Base-by-base conservation (phyloP, 2,113 vertebrate species). In the Antennarius striatus region DNA sequence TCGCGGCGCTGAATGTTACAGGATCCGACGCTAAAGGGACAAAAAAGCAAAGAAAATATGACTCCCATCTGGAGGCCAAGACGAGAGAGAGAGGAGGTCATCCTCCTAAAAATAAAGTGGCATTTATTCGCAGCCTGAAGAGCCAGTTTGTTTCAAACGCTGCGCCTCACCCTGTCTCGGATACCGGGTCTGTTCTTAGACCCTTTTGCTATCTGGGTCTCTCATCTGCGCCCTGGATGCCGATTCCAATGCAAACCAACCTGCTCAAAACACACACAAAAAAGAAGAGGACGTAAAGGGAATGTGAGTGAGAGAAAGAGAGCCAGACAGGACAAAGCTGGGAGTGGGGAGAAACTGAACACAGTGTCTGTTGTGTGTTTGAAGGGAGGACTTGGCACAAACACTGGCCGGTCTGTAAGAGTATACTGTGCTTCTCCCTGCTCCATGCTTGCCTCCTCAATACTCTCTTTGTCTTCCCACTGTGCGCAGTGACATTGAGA, bases 321-420 rank as follows among this genome's bases (percentile, higher is more conserved):
- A 82, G 79, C 30, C 81, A 75, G 68, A 79, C 63, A 82, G 82
- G 89, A 92, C 89, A 90, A 92, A 92, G 88, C 84, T 87, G 86
- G 86, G 88, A 90, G 87, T 81, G 80, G 86, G 69, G 82, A 89
- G 85, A 83, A 85, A 86, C 80, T 85, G 92, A 93, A 92, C 92
- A 93, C 92, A 91, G 92, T 85, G 80, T 90, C 89, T 92, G 90
- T 93, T 93, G 90, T 93, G 80, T 86, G 83, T 86, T 76, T 80
- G 85, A 83, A 86, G 86, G 89, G 80, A 87, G 72, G 84, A 84
- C 86, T 92, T 93, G 92, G 92, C 91, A 90, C 87, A 87, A 90
- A 91, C 88, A 82, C 80, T 72, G 68, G 87, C 79, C 78, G 68
- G 80, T 84, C 90, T 93, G 92, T 93, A 93, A 93, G 91, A 92